phyloP scores from a whole-genome alignment of 1,140 invertebrate genomes.

The Nixonia krombeini region DNA sequence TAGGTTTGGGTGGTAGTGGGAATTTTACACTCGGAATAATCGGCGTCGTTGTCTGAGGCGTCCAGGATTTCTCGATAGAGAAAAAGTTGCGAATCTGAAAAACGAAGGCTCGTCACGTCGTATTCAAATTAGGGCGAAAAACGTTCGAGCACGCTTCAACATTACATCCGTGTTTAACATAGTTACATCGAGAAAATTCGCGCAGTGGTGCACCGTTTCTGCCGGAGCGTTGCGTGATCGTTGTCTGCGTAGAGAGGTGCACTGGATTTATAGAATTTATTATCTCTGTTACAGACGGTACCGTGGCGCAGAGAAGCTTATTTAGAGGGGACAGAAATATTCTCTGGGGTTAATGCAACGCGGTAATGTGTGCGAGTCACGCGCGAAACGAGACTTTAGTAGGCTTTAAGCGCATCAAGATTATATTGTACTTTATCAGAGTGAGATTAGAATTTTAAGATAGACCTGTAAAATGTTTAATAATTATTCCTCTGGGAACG shows the following conservation, averaged over 20 bases:
- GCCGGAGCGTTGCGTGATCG: slow-evolving; percentile 34
- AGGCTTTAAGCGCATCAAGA: slow-evolving; percentile 43
- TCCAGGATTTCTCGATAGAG: no score
- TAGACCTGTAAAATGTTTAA: slow-evolving; percentile 38
- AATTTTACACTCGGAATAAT: no score
- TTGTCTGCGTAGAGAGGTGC: no score
- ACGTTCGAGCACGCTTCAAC: no score
- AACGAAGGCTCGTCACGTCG: no score
- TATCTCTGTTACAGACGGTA: slow-evolving; percentile 38
- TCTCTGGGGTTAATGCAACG: slow-evolving; percentile 32
- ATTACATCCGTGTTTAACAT: no score
- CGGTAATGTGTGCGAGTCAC: slow-evolving; percentile 48
- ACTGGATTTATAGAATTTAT: slow-evolving; percentile 45
- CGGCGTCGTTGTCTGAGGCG: no score
- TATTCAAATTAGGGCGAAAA: no score
- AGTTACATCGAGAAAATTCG: no score
- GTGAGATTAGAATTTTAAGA: slow-evolving; percentile 45
- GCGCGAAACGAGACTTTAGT: slow-evolving; percentile 42
- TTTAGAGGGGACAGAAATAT: slow-evolving; percentile 49
- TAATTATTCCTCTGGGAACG: slow-evolving; percentile 42
- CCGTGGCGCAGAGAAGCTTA: slow-evolving; percentile 36
- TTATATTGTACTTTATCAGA: slow-evolving; percentile 43
- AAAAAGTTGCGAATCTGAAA: no score
- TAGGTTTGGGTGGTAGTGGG: no score
- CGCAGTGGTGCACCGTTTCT: background rate